These are phyloP conservation scores for Digitonthophagus gazella DNA, from an alignment of 2,888 invertebrate species.

Conservation along the genomic window DNA sequence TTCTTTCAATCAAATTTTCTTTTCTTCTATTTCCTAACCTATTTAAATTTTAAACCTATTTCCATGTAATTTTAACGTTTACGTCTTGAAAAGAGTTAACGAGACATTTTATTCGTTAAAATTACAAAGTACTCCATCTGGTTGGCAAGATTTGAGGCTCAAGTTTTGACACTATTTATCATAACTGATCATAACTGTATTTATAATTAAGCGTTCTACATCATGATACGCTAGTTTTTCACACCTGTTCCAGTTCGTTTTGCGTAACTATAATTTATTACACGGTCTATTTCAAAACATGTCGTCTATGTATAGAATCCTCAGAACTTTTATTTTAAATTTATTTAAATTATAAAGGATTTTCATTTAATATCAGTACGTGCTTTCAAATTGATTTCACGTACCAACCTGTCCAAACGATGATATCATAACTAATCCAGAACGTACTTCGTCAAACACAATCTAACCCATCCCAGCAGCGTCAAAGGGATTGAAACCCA, in stretches of 20 bases:
- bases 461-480: background rate
- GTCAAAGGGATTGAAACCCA: background rate
- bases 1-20: background rate
- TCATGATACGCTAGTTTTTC: background rate
- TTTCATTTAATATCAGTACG: no score
- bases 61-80: no score
- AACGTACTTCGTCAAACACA: background rate
- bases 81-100: no score
- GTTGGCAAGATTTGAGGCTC: background rate
- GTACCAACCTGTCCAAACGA: background rate
- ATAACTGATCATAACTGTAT: no score
- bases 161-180: background rate
- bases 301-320: background rate
- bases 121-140: background rate
- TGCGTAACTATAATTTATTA: background rate
- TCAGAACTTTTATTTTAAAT: background rate
- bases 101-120: background rate
- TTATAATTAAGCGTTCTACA: background rate
- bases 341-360: no score
- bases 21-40: background rate
- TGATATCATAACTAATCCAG: background rate
- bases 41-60: no score
- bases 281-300: background rate
- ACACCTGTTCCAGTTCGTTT: background rate
- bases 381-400: no score